These are phyloP conservation scores for Amphipoea lucens DNA, from an alignment of 2,888 invertebrate genomes.

Conservation along the genomic window DNA sequence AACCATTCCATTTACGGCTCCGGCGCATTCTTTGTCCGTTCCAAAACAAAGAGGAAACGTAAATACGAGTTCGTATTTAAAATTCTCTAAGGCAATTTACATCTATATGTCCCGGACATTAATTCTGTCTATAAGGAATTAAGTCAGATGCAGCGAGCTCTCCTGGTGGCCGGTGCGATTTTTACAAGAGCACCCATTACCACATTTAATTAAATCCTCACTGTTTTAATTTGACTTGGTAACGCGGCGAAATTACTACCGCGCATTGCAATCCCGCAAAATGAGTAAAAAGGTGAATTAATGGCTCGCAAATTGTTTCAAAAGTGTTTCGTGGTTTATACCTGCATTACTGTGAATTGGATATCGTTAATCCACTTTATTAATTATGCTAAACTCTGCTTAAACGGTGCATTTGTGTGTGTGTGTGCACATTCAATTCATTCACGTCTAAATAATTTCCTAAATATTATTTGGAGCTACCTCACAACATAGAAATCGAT, in stretches of 20 bases:
- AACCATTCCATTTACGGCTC: slow-evolving; percentile 53
- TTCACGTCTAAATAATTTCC: background rate
- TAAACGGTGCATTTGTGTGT: background rate
- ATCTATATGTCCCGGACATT: slow-evolving; percentile 69
- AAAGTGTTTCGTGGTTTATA: slow-evolving; percentile 51
- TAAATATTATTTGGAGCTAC: background rate
- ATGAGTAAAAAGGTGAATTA: slow-evolving; percentile 70
- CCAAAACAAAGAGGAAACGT: slow-evolving; percentile 53
- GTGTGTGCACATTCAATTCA: background rate
- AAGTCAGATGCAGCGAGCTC: slow-evolving; percentile 79
- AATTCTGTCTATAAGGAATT: slow-evolving; percentile 76
- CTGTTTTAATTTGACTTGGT: slow-evolving; percentile 87
- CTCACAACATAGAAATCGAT: background rate
- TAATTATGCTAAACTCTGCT: slow-evolving; percentile 6
- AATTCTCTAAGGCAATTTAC: slow-evolving; percentile 66
- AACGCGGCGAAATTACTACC: slow-evolving; percentile 79
- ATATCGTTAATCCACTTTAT: slow-evolving; percentile 26
- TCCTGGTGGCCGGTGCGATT: slow-evolving; percentile 77
- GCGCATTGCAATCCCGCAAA: slow-evolving; percentile 74
- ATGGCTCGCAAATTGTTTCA: slow-evolving; percentile 65
- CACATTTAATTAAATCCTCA: slow-evolving; percentile 88
- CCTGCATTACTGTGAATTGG: slow-evolving; percentile 24
- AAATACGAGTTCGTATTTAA: slow-evolving; percentile 67
- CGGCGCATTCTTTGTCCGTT: slow-evolving; percentile 36
- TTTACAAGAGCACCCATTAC: slow-evolving; percentile 86